Evolutionary conservation across 2,888 invertebrate genomes (phyloP).

Genomic region (Drosophila nr. perissopoda): DNA sequence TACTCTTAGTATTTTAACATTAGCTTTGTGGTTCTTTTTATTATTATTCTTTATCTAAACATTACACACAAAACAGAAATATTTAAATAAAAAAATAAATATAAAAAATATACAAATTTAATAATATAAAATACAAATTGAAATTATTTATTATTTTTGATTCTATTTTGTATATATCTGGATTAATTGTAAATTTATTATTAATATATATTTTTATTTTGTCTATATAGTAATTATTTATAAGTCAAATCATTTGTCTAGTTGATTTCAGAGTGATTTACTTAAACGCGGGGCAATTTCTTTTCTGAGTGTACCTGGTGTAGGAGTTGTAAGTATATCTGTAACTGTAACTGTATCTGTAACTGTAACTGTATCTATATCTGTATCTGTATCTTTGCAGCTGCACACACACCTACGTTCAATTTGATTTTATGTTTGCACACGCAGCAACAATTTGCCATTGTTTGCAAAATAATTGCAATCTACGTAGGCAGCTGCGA

Average conservation of each 20-base stretch:
- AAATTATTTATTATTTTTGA: neutral
- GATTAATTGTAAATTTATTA: neutral
- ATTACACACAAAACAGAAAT: too few species aligned
- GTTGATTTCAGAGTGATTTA: neutral
- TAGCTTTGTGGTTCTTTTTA: too few species aligned
- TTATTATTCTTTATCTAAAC: too few species aligned
- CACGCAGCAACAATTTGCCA: slow-evolving; percentile 82
- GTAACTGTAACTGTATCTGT: slow-evolving; percentile 20
- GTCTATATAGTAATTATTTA: neutral
- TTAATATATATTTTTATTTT: too few species aligned
- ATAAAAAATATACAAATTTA: neutral
- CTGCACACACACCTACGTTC: slow-evolving; percentile 49
- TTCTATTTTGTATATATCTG: neutral
- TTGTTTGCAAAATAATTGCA: slow-evolving; percentile 84
- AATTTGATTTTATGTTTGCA: slow-evolving; percentile 80
- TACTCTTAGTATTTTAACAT: too few species aligned
- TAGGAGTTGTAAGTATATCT: neutral
- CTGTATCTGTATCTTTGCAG: slow-evolving; percentile 40
- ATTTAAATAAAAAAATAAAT: neutral
- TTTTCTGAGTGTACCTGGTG: neutral
- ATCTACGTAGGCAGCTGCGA: slow-evolving; percentile 80
- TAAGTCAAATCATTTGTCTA: neutral
- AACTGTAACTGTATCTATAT: slow-evolving; percentile 7
- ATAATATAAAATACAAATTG: neutral
- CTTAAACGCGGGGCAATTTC: neutral